phyloP scores from a whole-genome alignment of 2,113 vertebrate genomes.

The Carollia perspicillata region DNA sequence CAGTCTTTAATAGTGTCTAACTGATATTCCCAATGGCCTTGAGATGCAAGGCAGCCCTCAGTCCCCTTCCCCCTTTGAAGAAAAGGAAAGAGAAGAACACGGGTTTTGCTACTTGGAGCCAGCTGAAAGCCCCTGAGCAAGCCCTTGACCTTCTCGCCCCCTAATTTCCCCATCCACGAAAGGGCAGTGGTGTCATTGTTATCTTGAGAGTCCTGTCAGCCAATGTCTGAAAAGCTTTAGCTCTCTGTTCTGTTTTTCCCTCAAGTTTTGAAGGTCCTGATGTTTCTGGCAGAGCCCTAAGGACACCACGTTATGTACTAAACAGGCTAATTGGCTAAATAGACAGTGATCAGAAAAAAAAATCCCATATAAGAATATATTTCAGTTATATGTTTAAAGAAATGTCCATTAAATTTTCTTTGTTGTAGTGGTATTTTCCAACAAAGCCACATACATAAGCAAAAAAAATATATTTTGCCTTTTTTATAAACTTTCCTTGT shows the following conservation, averaged over 20 bases:
- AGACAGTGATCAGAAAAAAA: not conserved
- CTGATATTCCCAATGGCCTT: not conserved
- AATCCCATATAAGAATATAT: not conserved
- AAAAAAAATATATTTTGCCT: not conserved
- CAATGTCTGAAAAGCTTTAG: not conserved
- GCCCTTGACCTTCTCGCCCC: not conserved
- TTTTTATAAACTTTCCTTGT: not conserved
- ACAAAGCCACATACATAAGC: not conserved
- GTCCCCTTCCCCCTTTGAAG: not conserved
- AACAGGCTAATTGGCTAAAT: not conserved
- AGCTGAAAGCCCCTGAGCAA: not conserved
- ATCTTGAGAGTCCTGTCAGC: not conserved
- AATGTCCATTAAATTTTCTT: not conserved
- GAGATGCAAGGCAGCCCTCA: not conserved
- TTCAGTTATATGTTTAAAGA: not conserved
- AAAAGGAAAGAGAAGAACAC: not conserved
- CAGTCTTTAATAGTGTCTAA: not conserved
- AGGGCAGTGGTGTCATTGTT: fast-evolving
- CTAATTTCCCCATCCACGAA: not conserved
- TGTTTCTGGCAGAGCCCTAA: not conserved
- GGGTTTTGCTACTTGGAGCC: not conserved
- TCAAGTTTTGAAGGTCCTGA: not conserved
- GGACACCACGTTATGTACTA: not conserved
- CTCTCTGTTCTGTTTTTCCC: not conserved
- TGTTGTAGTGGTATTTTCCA: not conserved